phyloP scores from a whole-genome alignment of 2,797 vertebrate species.

The Meda fulgida region DNA sequence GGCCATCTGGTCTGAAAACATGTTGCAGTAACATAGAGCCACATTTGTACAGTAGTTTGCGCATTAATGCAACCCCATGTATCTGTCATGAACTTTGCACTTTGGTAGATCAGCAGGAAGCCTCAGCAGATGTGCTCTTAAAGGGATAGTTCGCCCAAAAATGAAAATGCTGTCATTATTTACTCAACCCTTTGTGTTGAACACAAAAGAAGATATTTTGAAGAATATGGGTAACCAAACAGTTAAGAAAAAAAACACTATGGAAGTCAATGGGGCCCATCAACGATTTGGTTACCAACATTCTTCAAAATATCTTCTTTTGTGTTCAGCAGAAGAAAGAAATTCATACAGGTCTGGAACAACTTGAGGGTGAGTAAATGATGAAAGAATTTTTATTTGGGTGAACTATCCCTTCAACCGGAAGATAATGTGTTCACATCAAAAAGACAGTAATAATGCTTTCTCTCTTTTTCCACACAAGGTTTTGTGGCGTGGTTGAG shows the following conservation, averaged over 20 bases:
- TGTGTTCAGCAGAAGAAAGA: neutral
- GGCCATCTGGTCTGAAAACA: neutral
- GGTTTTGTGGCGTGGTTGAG: neutral
- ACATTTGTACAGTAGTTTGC: neutral
- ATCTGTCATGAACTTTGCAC: slow-evolving; percentile 21
- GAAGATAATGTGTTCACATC: neutral
- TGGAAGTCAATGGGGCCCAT: neutral
- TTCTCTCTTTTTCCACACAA: neutral
- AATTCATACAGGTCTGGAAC: neutral
- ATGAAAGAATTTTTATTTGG: neutral
- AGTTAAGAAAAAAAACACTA: no score
- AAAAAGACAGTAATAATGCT: slow-evolving; percentile 1
- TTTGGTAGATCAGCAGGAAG: neutral
- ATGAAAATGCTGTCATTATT: no score
- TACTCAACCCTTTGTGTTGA: no score
- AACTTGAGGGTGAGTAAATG: neutral
- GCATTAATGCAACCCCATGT: neutral
- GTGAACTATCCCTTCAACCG: neutral
- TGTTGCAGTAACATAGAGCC: neutral
- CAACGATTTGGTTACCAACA: neutral
- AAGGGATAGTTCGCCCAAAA: no score
- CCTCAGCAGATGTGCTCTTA: neutral
- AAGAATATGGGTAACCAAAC: no score
- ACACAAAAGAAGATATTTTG: no score
- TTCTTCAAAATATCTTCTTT: neutral